Base-by-base conservation (phyloP, 2,888 invertebrate species). In the Drosophila nr. perissopoda region DNA sequence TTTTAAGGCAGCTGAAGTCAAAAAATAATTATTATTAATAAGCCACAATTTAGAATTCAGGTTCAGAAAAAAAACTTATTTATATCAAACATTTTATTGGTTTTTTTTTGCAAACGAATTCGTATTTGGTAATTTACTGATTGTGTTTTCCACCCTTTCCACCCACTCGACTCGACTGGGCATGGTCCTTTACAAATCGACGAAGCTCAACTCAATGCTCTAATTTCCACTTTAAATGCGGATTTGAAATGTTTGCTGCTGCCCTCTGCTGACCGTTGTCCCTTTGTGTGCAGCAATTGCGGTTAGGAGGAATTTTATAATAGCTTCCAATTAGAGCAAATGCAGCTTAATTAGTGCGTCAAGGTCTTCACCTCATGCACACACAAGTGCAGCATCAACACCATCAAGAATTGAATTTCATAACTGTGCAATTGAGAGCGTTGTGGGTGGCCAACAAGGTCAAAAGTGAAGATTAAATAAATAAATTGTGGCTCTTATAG, bases 271-370 rank as follows among this genome's bases (percentile, higher is more conserved):
- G 36, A 27, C 34, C 33, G 21, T 46, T 36, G 21, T 25, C 40
- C 34, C 1, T 21, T 65, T 40, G 49, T 4, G 18, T 29, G 27
- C 7, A 2, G 27, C n/a, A 49, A 7, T 13, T 74, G 34, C 21
- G 13, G 29, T 31, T 51, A 40, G 10, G 13, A n/a, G 27, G 13
- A 63, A 40, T 38, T 52, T 33, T 42, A 33, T 59, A 60, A 59
- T 57, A 10, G 10, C 56, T 31, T 29, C 11, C 29, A 29, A 29
- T 66, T 60, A 40, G 52, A 34, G 31, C 31, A 58, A 67, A 40
- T n/a, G 21, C 34, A 42, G 13, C 46, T 46, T 66, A 72, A 67
- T 63, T 60, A 62, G 58, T 34, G 48, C 21, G 16, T 29, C 18
- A 31, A 52, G 2, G 46, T 57, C 13, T 25, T 53, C 11, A 51